Evolutionary conservation across 2,113 vertebrate genomes (phyloP).

Genomic region (Gymnogyps californianus): DNA sequence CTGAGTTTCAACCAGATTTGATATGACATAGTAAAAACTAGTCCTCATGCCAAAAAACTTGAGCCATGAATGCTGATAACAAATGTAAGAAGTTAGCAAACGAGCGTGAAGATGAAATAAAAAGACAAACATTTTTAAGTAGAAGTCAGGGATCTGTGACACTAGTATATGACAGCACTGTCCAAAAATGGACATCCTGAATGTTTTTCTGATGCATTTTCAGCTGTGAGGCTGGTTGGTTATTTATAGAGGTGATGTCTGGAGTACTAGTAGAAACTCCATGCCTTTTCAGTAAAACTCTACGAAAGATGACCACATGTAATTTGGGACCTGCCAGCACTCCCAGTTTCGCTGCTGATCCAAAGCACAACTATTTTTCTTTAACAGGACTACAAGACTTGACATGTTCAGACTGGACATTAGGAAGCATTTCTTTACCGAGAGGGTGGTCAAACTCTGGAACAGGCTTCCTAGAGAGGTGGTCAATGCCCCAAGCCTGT

Average conservation of each 20-base stretch:
- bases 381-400: background rate
- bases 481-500: background rate
- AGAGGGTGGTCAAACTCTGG: background rate
- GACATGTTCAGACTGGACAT: background rate
- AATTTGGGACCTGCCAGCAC: background rate
- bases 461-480: background rate
- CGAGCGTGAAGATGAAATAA: background rate
- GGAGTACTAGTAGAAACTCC: background rate
- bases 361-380: background rate
- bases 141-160: background rate
- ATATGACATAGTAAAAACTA: background rate
- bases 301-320: rapidly evolving
- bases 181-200: background rate
- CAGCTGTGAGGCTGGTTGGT: background rate
- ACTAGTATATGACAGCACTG: background rate
- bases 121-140: background rate
- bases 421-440: background rate
- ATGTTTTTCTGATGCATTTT: background rate
- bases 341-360: background rate
- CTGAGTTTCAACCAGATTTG: background rate
- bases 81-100: background rate
- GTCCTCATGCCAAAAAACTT: background rate
- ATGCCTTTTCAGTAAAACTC: background rate
- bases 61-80: background rate
- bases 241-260: background rate